These are phyloP conservation scores for Volucella zonaria DNA, from an alignment of 2,888 invertebrate genomes.

Conservation along the genomic window DNA sequence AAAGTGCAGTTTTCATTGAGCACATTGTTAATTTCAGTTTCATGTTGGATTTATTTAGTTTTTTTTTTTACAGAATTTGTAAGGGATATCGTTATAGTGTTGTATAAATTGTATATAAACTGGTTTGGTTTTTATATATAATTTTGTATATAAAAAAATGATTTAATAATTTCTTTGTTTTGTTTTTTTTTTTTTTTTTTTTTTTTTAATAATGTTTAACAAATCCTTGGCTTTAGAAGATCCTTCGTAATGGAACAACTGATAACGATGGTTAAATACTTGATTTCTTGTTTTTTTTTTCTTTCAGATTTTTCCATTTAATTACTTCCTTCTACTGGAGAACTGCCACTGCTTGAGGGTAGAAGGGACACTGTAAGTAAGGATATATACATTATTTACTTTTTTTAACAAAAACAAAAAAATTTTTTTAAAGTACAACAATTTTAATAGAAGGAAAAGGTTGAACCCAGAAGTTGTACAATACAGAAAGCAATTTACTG, in stretches of 20 bases:
- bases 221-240: conserved; percentile 46
- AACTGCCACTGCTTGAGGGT: conserved; percentile 78
- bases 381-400: conserved; percentile 3
- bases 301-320: conserved; percentile 62
- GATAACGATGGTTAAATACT: conserved; percentile 5
- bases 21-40: conserved; percentile 23
- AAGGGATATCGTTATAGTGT: neutral
- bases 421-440: too few relatives aligned
- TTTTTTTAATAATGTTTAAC: conserved; percentile 16
- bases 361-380: conserved; percentile 78
- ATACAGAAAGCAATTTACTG: neutral
- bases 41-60: neutral
- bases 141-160: conserved; percentile 24
- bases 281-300: conserved; percentile 53
- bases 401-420: too few relatives aligned
- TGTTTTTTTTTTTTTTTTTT: conserved; percentile 9
- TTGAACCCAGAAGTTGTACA: neutral
- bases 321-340: conserved; percentile 44
- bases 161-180: conserved; percentile 52
- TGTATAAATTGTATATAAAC: conserved; percentile 29
- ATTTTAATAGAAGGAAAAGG: too few relatives aligned
- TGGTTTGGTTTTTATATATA: conserved; percentile 27
- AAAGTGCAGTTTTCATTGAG: conserved; percentile 25
- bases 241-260: conserved; percentile 31
- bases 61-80: neutral